Evolutionary conservation across 2,888 invertebrate genomes (phyloP).

Genomic region (Tethea ocularis): DNA sequence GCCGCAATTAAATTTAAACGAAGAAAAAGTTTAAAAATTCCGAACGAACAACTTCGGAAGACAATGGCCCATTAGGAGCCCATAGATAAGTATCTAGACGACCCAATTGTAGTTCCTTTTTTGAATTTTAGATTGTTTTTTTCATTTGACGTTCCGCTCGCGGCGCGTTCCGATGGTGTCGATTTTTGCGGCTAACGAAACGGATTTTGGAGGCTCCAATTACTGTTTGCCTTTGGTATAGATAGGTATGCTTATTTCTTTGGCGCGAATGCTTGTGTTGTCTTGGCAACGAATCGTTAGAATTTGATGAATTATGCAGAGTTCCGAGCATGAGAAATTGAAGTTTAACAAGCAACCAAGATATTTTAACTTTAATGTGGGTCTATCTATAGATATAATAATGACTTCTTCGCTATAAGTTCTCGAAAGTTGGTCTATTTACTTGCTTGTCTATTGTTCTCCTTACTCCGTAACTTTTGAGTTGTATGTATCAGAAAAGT

Average conservation of each 20-base stretch:
- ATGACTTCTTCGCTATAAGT: not conserved
- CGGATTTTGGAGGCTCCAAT: constrained; percentile 30
- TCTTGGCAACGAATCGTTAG: not conserved
- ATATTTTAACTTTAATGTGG: not conserved
- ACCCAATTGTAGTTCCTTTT: constrained; percentile 63
- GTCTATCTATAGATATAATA: not conserved
- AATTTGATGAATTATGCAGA: not conserved
- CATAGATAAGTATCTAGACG: constrained; percentile 74
- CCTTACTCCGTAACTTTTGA: too few species aligned
- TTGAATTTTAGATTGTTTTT: constrained; percentile 48
- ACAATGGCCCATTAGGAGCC: constrained; percentile 79
- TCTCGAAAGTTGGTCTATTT: too few species aligned
- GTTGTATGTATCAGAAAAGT: too few species aligned
- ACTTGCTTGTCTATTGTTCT: too few species aligned
- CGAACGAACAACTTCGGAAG: constrained; percentile 46
- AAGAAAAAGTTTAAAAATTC: constrained; percentile 56
- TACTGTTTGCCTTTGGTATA: constrained; percentile 26
- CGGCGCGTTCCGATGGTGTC: constrained; percentile 47
- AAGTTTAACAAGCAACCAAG: not conserved
- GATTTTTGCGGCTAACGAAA: constrained; percentile 65
- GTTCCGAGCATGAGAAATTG: not conserved
- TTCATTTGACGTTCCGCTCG: constrained; percentile 28
- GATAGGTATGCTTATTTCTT: not conserved
- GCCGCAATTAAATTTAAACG: constrained; percentile 72
- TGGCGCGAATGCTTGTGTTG: not conserved